These are phyloP conservation scores for Pedetes capensis DNA, from an alignment of 2,113 vertebrate species.

Conservation along the genomic window DNA sequence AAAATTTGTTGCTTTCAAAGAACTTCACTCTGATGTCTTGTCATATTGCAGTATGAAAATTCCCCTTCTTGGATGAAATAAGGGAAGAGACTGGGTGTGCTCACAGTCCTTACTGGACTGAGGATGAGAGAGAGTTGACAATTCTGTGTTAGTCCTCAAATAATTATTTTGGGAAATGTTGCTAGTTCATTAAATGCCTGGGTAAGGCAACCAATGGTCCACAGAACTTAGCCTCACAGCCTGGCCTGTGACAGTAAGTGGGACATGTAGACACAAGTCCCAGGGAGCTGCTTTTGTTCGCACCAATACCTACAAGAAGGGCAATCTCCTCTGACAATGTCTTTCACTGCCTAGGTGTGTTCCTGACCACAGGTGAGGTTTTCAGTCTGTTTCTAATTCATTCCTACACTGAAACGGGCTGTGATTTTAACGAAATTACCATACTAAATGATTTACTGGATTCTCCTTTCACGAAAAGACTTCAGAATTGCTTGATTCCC, in stretches of 20 bases:
- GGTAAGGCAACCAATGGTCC: neutral
- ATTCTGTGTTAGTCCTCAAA: neutral
- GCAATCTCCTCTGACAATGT: neutral
- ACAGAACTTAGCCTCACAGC: neutral
- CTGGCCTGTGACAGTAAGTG: neutral
- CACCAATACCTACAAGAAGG: neutral
- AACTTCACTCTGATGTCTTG: neutral
- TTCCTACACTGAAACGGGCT: neutral
- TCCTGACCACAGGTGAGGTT: neutral
- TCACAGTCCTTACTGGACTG: neutral
- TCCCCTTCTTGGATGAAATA: slow-evolving; percentile 4
- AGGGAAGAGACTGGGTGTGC: neutral
- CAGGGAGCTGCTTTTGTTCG: neutral
- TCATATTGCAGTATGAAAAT: neutral
- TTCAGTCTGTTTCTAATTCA: neutral
- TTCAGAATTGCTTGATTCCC: neutral
- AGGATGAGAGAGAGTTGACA: neutral
- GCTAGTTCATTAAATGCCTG: neutral
- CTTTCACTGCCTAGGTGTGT: neutral
- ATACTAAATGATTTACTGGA: neutral
- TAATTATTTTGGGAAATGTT: neutral
- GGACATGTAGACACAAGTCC: neutral
- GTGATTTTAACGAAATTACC: neutral
- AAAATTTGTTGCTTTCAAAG: neutral
- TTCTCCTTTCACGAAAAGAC: neutral